Evolutionary conservation across 2,888 invertebrate genomes (phyloP), one percentile per base, ranked within the genome.

Genomic region (Rhodophaea formosa): DNA sequence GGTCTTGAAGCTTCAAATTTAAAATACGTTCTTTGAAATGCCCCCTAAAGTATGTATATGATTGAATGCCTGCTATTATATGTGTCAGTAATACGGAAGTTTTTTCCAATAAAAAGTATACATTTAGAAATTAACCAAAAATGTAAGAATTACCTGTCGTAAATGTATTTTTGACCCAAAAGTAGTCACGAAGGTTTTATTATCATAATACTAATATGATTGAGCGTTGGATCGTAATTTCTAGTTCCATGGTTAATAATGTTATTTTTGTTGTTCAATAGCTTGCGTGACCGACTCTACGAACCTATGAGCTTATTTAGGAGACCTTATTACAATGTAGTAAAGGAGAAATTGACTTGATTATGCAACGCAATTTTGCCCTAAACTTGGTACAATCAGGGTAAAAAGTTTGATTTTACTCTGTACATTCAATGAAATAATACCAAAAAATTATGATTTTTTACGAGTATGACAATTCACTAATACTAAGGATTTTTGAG

Each of bases 191-290:
- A 74, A 74, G 69, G 74, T 74, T 74, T 76, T 75, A 79, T 79
- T 73, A 72, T 69, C 70, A 60, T 75, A 70, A 75, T 71, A 75
- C 75, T 73, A 70, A 75, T 79, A 76, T 79, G 77, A 80, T 80
- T 79, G 80, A 80, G 77, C 76, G 70, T 69, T 71, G 67, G 74
- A 71, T 73, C 75, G 70, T 77, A 79, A 80, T 79, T 79, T 74
- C 69, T 64, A 75, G 71, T 76, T 75, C 76, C 75, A 73, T 74
- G 71, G 74, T 71, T 79, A 80, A 80, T 84, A 86, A 83, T 78
- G 79, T 80, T 80, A 81, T 78, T 80, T 80, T 78, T 75, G 75
- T 72, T 73, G 74, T 65, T 66, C 77, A 77, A 74, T 71, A 72
- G 74, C 72, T 82, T 72, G 82, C 82, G 81, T 82, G 81, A 71